These are phyloP conservation scores for Microctenopoma steveboyesi DNA, from an alignment of 2,797 vertebrate species.

Conservation along the genomic window DNA sequence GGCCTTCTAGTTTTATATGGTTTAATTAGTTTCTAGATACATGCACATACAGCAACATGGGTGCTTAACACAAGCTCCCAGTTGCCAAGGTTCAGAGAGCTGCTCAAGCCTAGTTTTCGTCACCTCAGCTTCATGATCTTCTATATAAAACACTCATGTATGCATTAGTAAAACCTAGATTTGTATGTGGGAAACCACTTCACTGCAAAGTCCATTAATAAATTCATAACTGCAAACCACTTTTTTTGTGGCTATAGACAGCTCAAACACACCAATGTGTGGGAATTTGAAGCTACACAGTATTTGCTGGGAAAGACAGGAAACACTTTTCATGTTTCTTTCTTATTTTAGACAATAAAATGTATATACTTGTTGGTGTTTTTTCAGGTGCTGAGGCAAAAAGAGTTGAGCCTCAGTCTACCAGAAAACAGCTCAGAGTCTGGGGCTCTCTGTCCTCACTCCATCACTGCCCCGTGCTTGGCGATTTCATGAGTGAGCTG, in stretches of 20 bases:
- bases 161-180: conserved; percentile 59
- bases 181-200: conserved; percentile 46
- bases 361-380: conserved; percentile 1
- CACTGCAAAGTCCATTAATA: not conserved
- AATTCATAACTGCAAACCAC: not conserved
- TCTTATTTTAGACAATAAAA: conserved; percentile 15
- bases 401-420: conserved; percentile 5
- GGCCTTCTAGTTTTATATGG: conserved; percentile 51
- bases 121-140: conserved; percentile 48
- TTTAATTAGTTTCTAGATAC: conserved; percentile 54
- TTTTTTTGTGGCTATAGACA: not conserved
- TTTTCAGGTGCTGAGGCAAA: conserved; percentile 15
- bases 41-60: conserved; percentile 4
- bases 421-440: conserved; percentile 43
- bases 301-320: conserved; percentile 6
- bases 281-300: conserved; percentile 39
- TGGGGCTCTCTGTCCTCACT: conserved; percentile 35
- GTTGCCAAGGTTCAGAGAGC: conserved; percentile 46
- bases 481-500: conserved; percentile 83
- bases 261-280: not conserved
- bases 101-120: conserved; percentile 64
- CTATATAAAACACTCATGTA: conserved; percentile 53
- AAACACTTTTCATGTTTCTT: conserved; percentile 7
- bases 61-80: conserved; percentile 16
- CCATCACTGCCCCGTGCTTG: conserved; percentile 60